Base-by-base conservation (phyloP, 2,113 vertebrate genomes). In the Procapra przewalskii region DNA sequence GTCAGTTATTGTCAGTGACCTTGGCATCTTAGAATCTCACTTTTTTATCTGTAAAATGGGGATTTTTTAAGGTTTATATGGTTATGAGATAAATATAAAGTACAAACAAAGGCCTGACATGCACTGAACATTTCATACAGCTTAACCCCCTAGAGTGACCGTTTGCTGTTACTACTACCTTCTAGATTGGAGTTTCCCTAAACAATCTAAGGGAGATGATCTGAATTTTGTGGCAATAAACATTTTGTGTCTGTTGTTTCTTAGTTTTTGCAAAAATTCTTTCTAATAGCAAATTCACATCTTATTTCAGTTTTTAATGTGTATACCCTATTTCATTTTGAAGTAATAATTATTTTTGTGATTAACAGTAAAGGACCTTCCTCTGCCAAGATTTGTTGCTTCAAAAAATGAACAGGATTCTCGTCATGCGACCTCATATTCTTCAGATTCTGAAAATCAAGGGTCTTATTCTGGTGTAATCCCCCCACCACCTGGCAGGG, bases 321-420 rank as follows among this genome's bases (percentile, higher is more conserved):
- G 7, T 84, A 6, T 84, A 50, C 21, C 17, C 14, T 59, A 54
- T 90, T 55, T 93, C 45, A 71, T 96, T 91, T 96, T 79, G 59
- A 95, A 96, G 48, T 93, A 89, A 52, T 82, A 36, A 82, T 92
- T 77, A 25, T 92, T 97, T 97, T 71, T 94, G 60, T 89, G 60
- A 88, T 98, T 96, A 85, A 97, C 99, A 99, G 99, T 99, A 95
- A 99, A 99, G 97, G 99, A 99, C 98, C 99, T 99, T 97, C 99
- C 99, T 80, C 98, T 99, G 98, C 99, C 99, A 96, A 99, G 99
- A 98, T 99, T 99, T 94, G 99, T 99, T 95, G 99, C 99, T 97
- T 99, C 99, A 96, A 99, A 99, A 98, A 99, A 99, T 50, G 99
- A 99, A 94, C 99, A 99, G 62, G 99, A 99, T 97, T 99, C 99